Conservation (phyloP, 37 sponge, comb jelly and placozoan genomes). For the Eunapius fragilis region DNA sequence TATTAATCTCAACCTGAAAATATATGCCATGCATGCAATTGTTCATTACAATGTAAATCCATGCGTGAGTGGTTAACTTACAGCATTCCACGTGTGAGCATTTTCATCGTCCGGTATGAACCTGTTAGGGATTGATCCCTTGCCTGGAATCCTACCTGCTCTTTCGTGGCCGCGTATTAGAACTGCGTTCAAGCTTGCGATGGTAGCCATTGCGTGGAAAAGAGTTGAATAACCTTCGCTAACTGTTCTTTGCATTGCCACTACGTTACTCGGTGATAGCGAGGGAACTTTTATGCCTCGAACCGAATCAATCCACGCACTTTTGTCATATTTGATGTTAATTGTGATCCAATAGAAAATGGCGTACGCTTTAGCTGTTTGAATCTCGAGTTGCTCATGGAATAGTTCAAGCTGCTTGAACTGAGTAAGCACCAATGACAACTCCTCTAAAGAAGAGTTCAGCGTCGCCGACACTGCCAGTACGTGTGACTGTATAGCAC, state of each 20-base stretch:
- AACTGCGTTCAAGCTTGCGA: neutral
- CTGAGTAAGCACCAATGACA: neutral
- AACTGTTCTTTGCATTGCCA: neutral
- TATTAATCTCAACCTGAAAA: constrained; percentile 13
- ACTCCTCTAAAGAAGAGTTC: neutral
- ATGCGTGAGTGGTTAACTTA: neutral
- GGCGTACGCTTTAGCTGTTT: constrained; percentile 15
- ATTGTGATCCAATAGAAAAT: constrained; percentile 27
- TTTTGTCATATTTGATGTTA: constrained; percentile 18
- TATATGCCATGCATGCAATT: too few species aligned
- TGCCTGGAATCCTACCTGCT: neutral
- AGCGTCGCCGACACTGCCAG: neutral
- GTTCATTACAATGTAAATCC: neutral
- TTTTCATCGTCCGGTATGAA: neutral
- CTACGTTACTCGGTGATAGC: neutral
- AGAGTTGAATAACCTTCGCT: constrained; percentile 23
- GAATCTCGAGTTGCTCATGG: neutral
- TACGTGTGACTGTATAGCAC: neutral
- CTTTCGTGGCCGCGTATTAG: constrained; percentile 3
- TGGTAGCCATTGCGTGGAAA: neutral
- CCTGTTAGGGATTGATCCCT: neutral
- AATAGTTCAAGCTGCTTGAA: neutral
- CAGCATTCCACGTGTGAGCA: constrained; percentile 40
- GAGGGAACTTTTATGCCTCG: neutral
- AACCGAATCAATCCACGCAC: constrained; percentile 2